A percentile compares a stretch with the other conserved stretches of the same genome.
phyloP scores from a whole-genome alignment of 2,797 vertebrate genomes.

The Alcedo quadribrachys region DNA sequence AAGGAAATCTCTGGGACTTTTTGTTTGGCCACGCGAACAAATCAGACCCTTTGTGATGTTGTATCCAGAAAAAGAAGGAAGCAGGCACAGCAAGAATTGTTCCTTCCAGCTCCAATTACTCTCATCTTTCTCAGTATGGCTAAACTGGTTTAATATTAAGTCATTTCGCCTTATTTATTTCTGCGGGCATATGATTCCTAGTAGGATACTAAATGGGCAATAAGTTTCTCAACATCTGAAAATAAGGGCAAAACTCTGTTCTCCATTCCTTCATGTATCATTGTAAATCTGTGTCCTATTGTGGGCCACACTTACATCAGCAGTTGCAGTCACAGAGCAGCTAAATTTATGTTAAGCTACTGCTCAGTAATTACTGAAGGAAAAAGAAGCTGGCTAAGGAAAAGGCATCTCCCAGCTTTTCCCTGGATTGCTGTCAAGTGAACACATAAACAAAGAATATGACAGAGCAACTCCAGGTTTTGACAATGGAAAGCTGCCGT shows the following conservation, averaged over 20 bases:
- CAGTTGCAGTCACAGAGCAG: conserved; percentile 21
- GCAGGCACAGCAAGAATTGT: background rate
- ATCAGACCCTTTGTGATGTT: background rate
- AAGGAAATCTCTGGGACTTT: background rate
- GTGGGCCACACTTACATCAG: conserved; percentile 18
- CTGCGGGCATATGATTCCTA: conserved; percentile 22
- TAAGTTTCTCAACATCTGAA: conserved; percentile 51
- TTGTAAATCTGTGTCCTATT: background rate
- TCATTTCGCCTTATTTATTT: conserved; percentile 39
- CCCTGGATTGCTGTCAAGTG: conserved; percentile 36
- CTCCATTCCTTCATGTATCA: background rate
- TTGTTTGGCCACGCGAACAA: background rate
- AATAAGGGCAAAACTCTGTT: background rate
- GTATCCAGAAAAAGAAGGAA: background rate
- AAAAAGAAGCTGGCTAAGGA: conserved; percentile 26
- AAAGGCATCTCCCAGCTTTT: conserved; percentile 11
- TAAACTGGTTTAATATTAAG: conserved; percentile 1
- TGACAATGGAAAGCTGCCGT: background rate
- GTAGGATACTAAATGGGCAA: background rate
- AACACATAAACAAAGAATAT: conserved; percentile 20
- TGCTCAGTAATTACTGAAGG: conserved; percentile 38
- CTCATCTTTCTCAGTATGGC: conserved; percentile 43
- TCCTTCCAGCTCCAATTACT: background rate
- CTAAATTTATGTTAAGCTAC: conserved; percentile 49
- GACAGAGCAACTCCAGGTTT: background rate